Evolutionary conservation across 2,797 vertebrate species (phyloP), one percentile per base, ranked within the genome.

Genomic region (Leucoraja ocellata): DNA sequence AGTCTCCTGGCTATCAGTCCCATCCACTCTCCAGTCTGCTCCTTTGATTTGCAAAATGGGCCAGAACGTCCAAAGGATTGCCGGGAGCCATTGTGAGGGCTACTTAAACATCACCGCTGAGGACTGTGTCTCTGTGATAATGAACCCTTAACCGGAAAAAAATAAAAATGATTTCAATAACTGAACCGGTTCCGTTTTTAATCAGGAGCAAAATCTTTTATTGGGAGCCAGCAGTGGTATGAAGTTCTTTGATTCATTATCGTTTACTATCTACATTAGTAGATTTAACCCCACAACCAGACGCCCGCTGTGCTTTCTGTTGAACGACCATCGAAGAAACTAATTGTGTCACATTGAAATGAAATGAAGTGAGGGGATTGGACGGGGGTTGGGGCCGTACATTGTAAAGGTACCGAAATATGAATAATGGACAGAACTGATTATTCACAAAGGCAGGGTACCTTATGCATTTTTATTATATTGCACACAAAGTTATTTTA

Each of bases 401-500:
- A 68, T 36, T 88, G n/a, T 18, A 88, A 18, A 88, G 84, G 14
- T 88, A 88, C 21, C 36, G 84, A 36, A 39, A 88, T 88, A 88
- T 88, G 84, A 88, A 88, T 65, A 68, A 88, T 88, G 65, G 65
- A 68, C 84, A 68, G 84, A 36, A 65, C n/a, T 88, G 63, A 88
- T 88, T 86, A 88, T 88, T 88, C 84, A 88, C 84, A 88, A 74
- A 68, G n/a, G n/a, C 61, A 88, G 84, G 84, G 36, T 88, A 68
- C n/a, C 63, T 88, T 88, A 36, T 68, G 63, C 84, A 88, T 68
- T 88, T 88, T 88, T 88, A 88, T 88, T 68, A 68, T 88, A 63
- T 68, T 36, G n/a, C 84, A 68, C 84, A 88, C 84, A 88, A 68
- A 32, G 84, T 68, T 68, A 88, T 68, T 88, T 88, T 88, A 88